A percentile compares a stretch with the other conserved stretches of the same genome.
These are phyloP conservation scores for Myotis vivesi DNA, from an alignment of 2,797 vertebrate genomes.

Conservation along the genomic window DNA sequence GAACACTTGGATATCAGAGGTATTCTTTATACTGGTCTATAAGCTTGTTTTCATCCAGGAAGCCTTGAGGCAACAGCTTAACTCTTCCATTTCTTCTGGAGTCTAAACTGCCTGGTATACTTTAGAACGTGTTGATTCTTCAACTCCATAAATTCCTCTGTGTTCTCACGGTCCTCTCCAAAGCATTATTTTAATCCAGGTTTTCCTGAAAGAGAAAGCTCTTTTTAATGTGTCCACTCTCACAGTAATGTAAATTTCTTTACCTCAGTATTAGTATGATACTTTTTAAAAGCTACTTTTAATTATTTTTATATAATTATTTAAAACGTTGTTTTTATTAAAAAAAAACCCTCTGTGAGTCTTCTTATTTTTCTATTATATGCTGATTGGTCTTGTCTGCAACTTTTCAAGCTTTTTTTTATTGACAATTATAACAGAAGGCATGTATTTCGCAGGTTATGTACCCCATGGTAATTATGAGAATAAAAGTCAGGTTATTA, in stretches of 20 bases:
- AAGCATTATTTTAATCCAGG: background rate
- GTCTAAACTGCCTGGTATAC: background rate
- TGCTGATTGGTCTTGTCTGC: background rate
- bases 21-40: background rate
- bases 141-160: background rate
- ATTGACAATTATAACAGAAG: background rate
- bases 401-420: background rate
- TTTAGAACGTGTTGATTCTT: background rate
- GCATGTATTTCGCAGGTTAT: background rate
- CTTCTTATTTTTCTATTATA: background rate
- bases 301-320: conserved; percentile 15
- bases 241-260: background rate
- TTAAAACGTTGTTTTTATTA: background rate
- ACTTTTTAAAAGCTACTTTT: background rate
- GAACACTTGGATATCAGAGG: background rate
- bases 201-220: background rate
- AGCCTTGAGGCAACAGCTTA: background rate
- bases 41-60: background rate
- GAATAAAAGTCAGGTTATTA: background rate
- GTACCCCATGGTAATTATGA: background rate
- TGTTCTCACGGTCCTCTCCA: background rate
- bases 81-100: background rate
- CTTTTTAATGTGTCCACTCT: background rate
- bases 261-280: background rate
- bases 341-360: background rate